phyloP scores from a whole-genome alignment of 1,140 invertebrate species.

The Amyelois transitella region DNA sequence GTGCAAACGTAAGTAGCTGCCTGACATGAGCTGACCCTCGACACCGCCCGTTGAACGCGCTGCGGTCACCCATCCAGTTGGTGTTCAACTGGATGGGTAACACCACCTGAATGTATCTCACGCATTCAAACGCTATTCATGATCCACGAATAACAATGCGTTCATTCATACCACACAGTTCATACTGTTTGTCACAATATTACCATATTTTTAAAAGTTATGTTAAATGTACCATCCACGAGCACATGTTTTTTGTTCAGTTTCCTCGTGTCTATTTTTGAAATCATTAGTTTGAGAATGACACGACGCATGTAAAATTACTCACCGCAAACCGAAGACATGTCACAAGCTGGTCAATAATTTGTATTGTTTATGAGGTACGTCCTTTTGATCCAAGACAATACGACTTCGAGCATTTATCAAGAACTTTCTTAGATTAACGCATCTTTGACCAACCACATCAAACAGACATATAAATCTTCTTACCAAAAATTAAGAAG shows the following conservation, averaged over 20 bases:
- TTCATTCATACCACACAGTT: constrained; percentile 17
- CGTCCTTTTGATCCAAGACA: constrained; percentile 55
- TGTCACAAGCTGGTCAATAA: constrained; percentile 50
- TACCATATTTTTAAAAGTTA: constrained; percentile 23
- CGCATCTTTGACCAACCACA: constrained; percentile 32
- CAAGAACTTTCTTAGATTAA: constrained; percentile 46
- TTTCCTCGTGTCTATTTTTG: constrained; percentile 39
- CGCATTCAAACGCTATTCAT: constrained; percentile 12
- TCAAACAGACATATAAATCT: constrained; percentile 56
- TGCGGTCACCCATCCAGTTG: constrained; percentile 8
- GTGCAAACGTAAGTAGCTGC: constrained; percentile 63
- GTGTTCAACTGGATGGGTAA: neutral
- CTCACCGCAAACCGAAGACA: constrained; percentile 42
- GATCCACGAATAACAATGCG: constrained; percentile 11
- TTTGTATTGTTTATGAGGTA: constrained; percentile 58
- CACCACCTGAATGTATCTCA: constrained; percentile 3
- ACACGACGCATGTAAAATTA: constrained; percentile 35
- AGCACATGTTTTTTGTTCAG: constrained; percentile 24
- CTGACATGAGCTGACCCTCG: constrained; percentile 37
- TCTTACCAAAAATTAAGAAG: constrained; percentile 42
- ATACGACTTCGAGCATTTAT: constrained; percentile 39
- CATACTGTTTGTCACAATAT: constrained; percentile 10
- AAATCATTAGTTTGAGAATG: constrained; percentile 36
- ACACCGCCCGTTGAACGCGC: constrained; percentile 13
- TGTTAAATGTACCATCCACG: constrained; percentile 20